phyloP scores from a whole-genome alignment of 2,888 invertebrate species.

The Lasioglossum vierecki region DNA sequence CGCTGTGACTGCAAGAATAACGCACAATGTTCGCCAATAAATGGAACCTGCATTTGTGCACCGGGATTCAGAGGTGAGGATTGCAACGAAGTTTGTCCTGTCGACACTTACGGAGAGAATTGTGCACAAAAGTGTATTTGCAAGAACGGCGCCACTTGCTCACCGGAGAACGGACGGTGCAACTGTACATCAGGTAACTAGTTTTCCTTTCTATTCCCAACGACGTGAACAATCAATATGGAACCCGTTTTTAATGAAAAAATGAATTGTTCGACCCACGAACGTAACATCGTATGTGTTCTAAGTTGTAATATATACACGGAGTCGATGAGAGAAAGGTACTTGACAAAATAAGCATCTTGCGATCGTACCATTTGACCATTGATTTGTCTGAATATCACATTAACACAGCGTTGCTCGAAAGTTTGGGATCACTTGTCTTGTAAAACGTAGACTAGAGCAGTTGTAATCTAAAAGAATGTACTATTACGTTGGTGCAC shows the following conservation, averaged over 20 bases:
- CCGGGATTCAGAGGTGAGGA: conserved; percentile 91
- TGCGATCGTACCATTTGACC: conserved; percentile 21
- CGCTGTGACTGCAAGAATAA: conserved; percentile 93
- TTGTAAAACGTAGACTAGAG: not conserved
- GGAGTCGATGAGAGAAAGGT: conserved; percentile 8
- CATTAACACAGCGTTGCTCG: conserved; percentile 17
- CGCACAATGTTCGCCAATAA: conserved; percentile 93
- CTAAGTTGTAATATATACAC: not conserved
- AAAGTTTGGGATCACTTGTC: not conserved
- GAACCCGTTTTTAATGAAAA: not conserved
- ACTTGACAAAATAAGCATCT: conserved; percentile 34
- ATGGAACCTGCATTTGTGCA: conserved; percentile 93
- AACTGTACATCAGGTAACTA: conserved; percentile 89
- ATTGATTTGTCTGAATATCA: not conserved
- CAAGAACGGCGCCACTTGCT: conserved; percentile 91
- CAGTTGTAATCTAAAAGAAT: not conserved
- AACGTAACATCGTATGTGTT: not conserved
- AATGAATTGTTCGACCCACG: not conserved
- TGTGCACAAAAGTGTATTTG: conserved; percentile 92
- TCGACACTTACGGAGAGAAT: conserved; percentile 91
- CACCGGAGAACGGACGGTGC: conserved; percentile 92
- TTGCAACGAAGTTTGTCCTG: conserved; percentile 90
- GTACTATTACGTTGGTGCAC: not conserved
- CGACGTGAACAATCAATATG: not conserved
- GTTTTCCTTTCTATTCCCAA: not conserved